Base-by-base conservation (phyloP, 2,888 invertebrate species). In the Gibbula magus region DNA sequence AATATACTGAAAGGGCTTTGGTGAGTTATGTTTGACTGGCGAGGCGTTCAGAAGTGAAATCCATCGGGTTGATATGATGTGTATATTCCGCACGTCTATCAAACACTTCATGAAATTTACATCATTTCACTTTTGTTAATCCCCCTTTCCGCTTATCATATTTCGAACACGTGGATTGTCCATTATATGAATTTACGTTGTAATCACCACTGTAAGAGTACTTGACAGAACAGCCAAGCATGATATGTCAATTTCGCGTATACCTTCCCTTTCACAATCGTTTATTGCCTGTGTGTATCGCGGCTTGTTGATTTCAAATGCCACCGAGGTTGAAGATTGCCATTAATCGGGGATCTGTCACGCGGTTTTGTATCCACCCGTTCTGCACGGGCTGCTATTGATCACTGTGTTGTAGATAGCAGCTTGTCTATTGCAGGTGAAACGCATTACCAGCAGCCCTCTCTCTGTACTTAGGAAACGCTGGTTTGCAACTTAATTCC, bases 41-140 rank as follows among this genome's bases (percentile, higher is more conserved):
- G 13, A 10, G 1, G 45, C 45, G 13, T 45, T 1, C 10, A 45
- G 45, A 7, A 45, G 45, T 45, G 45, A 45, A 45, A 45, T 45
- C 45, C 5, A 45, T 45, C 45, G 5, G 45, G 10, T 45, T 45
- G 45, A 45, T 45, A 8, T 45, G 45, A 45, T 45, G 45, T 45
- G 45, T 45, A 45, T 45, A 45, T 45, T 13, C 45, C 45, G 13
- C 45, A 13, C 45, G 45, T 45, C 45, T 45, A 45, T 45, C 45
- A 45, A 61, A 29, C 29, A 61, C 29, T 61, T 61, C 61, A 61
- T 61, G 61, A 61, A 61, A 61, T 61, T n/a, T 61, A 61, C 61
- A 61, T 61, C 61, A 61, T 25, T 61, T 61, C 61, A 61, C 61
- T 61, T 2, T 10, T 61, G 61, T 29, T 61, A 61, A 29, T 61